Evolutionary conservation across 2,797 vertebrate genomes (phyloP), one percentile per base, ranked within the genome.

Genomic region (Arrhamphus sclerolepis): DNA sequence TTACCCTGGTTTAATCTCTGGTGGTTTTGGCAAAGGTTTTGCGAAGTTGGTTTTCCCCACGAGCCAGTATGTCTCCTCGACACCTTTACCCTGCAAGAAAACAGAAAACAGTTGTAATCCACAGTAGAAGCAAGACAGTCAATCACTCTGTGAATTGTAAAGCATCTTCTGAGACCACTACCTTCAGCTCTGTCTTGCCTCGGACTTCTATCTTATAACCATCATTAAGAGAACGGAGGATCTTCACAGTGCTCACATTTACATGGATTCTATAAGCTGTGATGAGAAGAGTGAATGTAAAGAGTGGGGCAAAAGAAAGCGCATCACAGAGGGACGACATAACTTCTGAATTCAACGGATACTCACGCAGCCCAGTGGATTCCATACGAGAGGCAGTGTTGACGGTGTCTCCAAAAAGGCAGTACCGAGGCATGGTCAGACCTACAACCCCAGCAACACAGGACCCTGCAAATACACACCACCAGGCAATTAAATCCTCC

Each of bases 381-480:
- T 95, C 94, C 94, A 95, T 95, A 62, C 94, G 93, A 70, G 94
- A 95, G 81, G 94, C 93, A 64, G 94, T 95, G 89, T 95, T 95
- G 72, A 95, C 92, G 1, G 94, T 95, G 87, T 95, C 94, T 81
- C 94, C 94, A 74, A 95, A 95, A 89, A 95, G 93, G 89, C 94
- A 95, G 84, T 95, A 95, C 77, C 94, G 92, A 76, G 93, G 94
- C 94, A 95, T 95, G 20, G 94, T 95, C 57, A 95, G 78, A 65
- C 94, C 94, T 20, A 95, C 93, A 48, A 95, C 94, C 6, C 94
- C 94, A 22, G 94, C 94, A 66, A 95, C 94, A 67, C 93, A 94
- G 16, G 93, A 72, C 53, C 93, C 93, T 94, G 63, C 8, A 47
- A 19, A 76, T 1, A 75, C n/a, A 77, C 24, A 44, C 16, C 17